Base-by-base conservation (phyloP, 2,888 invertebrate species). In the Bombylius discolor region DNA sequence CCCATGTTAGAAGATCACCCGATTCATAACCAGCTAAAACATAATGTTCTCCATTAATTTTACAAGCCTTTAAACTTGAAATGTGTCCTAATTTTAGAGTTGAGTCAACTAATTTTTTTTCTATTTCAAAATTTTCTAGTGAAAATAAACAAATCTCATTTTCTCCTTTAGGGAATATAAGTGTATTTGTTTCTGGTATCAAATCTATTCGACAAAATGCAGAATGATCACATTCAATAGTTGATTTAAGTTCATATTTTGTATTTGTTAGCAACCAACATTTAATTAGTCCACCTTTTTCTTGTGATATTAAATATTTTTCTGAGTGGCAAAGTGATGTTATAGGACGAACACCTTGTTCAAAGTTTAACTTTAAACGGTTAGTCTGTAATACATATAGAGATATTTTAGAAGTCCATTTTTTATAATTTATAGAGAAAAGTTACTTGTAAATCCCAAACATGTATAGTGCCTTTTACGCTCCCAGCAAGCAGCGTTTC, bases 391-490 rank as follows among this genome's bases (percentile, higher is more conserved):
- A 79, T 57, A 58, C 34, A 57, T 33, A 34, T 8, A 14, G 33
- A 42, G 45, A 46, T 36, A 7, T 36, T 36, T 36, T 36, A 7
- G 1, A 8, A 36, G 5, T 36, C 4, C 8, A 1, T 11, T 42
- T 42, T 42, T 32, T 13, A 33, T 33, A 45, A 23, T 11, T 44
- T 12, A 23, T 23, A 23, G 34, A n/a, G 47, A 53, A 47, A 57
- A 63, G 66, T 69, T 75, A 88, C 88, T 78, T 84, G 82, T 70
- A 89, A 78, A 76, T 89, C 84, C 85, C 87, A 89, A 68, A 86
- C 79, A 72, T 85, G 83, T 64, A 89, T 80, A 66, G 77, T 81
- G 64, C 89, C 89, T 69, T 80, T 82, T 68, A 83, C 80, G 42
- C 85, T 84, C 58, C 87, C 87, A 65, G 85, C 85, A 68, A 86